A percentile compares a stretch with the other conserved stretches of the same genome.
Evolutionary conservation across 1,140 invertebrate genomes (phyloP).

Genomic region (Caerostris extrusa): DNA sequence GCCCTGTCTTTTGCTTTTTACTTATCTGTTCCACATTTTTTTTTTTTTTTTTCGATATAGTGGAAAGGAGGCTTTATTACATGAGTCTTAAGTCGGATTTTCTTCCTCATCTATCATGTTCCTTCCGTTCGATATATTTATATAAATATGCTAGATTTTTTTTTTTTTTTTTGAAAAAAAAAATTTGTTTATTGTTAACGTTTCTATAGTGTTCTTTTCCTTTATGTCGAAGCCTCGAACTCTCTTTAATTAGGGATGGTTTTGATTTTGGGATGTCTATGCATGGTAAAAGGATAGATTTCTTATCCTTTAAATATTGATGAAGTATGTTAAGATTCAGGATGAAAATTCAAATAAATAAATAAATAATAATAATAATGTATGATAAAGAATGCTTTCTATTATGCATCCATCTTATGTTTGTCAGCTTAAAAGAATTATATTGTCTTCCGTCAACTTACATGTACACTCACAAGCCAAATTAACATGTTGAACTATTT

Average conservation of each 20-base stretch:
- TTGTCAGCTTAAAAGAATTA: too few relatives aligned
- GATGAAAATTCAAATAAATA: too few relatives aligned
- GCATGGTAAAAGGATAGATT: too few relatives aligned
- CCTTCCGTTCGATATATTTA: slow-evolving; percentile 76
- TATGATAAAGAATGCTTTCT: too few relatives aligned
- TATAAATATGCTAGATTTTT: slow-evolving; percentile 73
- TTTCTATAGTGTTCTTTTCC: neutral
- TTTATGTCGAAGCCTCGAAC: neutral
- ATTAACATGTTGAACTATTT: too few relatives aligned
- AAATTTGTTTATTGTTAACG: slow-evolving; percentile 19
- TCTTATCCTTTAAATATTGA: too few relatives aligned
- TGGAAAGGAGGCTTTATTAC: slow-evolving; percentile 77
- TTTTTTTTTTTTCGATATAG: slow-evolving; percentile 15
- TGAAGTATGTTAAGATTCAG: too few relatives aligned
- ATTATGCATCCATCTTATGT: too few relatives aligned
- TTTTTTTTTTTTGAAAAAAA: slow-evolving; percentile 36
- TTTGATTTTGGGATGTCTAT: neutral
- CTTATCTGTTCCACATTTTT: slow-evolving; percentile 67
- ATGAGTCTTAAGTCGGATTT: slow-evolving; percentile 77
- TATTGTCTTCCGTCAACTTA: too few relatives aligned
- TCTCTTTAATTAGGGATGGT: neutral
- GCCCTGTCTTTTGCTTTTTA: slow-evolving; percentile 71
- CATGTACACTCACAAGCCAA: too few relatives aligned
- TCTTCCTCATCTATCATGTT: slow-evolving; percentile 75
- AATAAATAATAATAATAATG: too few relatives aligned